A percentile compares a stretch with the other conserved stretches of the same genome.
phyloP scores from a whole-genome alignment of 2,113 vertebrate genomes.

The Eurystomus gularis region DNA sequence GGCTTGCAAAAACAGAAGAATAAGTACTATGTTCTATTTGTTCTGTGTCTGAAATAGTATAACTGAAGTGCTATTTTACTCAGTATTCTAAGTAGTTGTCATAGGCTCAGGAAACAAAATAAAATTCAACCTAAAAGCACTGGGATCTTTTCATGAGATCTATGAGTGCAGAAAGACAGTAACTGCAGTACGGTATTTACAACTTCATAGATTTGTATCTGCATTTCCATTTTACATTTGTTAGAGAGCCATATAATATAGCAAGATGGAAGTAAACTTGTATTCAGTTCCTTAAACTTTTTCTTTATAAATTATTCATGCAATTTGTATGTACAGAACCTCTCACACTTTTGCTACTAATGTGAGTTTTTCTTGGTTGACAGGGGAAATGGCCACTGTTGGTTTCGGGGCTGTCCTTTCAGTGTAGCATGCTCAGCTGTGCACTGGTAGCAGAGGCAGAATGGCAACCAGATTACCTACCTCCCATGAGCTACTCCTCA shows the following conservation, averaged over 20 bases:
- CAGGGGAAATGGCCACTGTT: background rate
- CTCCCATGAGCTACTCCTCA: background rate
- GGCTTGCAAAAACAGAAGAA: slow-evolving; percentile 36
- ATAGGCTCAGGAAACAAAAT: background rate
- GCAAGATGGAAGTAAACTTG: background rate
- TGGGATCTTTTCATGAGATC: slow-evolving; percentile 33
- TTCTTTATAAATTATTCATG: background rate
- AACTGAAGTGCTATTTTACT: background rate
- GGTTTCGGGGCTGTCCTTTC: background rate
- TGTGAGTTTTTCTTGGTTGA: background rate
- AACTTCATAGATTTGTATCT: background rate
- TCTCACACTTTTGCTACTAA: background rate
- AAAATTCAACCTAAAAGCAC: slow-evolving; percentile 40
- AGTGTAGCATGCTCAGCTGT: fast-evolving
- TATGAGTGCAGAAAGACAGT: slow-evolving; percentile 3
- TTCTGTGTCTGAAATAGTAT: slow-evolving; percentile 29
- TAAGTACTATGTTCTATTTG: slow-evolving; percentile 34
- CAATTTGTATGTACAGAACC: background rate
- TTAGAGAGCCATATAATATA: background rate
- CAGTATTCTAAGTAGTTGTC: background rate
- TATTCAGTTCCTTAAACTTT: background rate
- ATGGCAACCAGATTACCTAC: background rate
- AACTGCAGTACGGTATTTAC: slow-evolving; percentile 35
- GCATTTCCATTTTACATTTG: slow-evolving; percentile 6
- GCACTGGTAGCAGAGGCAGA: background rate